Conservation (phyloP, 2,797 vertebrate genomes). For the Kryptopterus vitreolus region DNA sequence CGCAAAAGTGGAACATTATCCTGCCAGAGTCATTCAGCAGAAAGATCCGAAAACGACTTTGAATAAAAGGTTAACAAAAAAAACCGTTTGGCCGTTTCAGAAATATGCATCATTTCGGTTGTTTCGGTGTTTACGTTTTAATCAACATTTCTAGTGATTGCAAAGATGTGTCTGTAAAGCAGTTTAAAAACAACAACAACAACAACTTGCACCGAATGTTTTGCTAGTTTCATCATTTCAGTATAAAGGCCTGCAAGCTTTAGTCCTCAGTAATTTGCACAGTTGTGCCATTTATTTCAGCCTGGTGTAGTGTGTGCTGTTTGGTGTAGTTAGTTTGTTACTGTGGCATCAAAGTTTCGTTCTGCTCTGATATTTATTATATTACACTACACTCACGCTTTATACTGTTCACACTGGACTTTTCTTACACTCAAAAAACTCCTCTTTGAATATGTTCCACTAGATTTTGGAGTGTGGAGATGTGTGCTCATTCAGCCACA, state of each 20-base stretch:
- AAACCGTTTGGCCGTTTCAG: not conserved
- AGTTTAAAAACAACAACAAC: not conserved
- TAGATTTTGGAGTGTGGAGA: too few relatives aligned
- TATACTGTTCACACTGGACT: not conserved
- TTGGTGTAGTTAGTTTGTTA: not conserved
- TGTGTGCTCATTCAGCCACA: too few relatives aligned
- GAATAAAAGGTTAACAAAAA: not conserved
- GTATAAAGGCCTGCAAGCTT: not conserved
- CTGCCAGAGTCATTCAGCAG: constrained; percentile 22
- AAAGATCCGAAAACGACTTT: constrained; percentile 13
- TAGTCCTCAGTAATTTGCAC: not conserved
- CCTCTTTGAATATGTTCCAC: too few relatives aligned
- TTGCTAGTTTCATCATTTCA: not conserved
- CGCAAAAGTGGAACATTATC: constrained; percentile 5
- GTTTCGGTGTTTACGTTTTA: not conserved
- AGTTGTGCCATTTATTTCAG: not conserved
- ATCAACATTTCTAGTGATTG: not conserved
- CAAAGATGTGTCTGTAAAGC: not conserved
- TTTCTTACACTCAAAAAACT: not conserved
- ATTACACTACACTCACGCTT: not conserved
- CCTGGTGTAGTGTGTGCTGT: not conserved
- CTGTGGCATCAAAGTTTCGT: not conserved
- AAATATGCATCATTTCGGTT: not conserved
- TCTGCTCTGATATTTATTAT: not conserved
- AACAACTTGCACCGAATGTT: not conserved